These are phyloP conservation scores for Platysternon megacephalum DNA, from an alignment of 2,113 vertebrate species.

Conservation along the genomic window DNA sequence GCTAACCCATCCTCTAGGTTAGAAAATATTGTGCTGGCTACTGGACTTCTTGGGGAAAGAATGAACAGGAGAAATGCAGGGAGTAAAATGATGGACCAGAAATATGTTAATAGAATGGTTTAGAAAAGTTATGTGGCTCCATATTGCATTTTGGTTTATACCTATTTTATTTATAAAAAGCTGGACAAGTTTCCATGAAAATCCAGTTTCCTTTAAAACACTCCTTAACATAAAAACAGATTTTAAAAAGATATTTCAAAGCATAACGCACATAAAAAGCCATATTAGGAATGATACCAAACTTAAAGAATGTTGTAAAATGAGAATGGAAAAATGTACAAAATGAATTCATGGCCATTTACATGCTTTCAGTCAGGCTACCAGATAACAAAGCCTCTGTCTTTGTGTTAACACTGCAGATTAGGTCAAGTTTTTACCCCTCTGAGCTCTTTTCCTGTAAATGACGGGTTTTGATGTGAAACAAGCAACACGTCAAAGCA, in stretches of 20 bases:
- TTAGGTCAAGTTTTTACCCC: conserved; percentile 99
- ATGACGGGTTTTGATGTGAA: conserved; percentile 99
- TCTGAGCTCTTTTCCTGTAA: conserved; percentile 99
- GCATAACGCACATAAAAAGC: conserved; percentile 76
- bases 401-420: conserved; percentile 99
- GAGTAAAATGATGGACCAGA: conserved; percentile 31
- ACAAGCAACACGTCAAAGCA: conserved; percentile 99
- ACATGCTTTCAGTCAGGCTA: conserved; percentile 96
- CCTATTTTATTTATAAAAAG: conserved; percentile 57
- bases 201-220: conserved; percentile 62
- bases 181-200: background rate
- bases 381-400: conserved; percentile 97
- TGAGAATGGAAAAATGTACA: conserved; percentile 88
- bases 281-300: conserved; percentile 81
- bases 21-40: background rate
- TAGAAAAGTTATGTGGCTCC: conserved; percentile 12
- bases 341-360: conserved; percentile 98
- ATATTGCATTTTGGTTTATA: background rate
- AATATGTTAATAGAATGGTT: conserved; percentile 26
- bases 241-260: conserved; percentile 72
- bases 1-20: background rate
- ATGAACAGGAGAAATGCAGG: background rate
- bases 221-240: conserved; percentile 74
- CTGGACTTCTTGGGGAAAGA: background rate
- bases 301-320: conserved; percentile 87